Conservation (phyloP, 2,888 invertebrate species). For the Eretmocerus hayati region DNA sequence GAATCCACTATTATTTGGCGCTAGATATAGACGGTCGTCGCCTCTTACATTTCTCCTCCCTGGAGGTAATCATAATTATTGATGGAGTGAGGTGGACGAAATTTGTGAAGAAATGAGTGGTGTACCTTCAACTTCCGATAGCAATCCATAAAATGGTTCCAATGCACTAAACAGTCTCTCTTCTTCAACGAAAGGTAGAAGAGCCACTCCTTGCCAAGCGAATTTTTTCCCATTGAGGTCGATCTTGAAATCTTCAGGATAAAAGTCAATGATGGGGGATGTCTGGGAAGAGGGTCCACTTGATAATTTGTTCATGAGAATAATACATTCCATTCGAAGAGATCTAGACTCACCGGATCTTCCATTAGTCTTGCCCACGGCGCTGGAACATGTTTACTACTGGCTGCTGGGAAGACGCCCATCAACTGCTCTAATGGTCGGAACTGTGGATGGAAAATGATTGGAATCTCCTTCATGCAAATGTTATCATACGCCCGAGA, state of each 20-base stretch:
- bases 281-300: too few species aligned
- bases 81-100: background rate
- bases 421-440: conserved; percentile 96
- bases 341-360: conserved; percentile 61
- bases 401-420: conserved; percentile 99
- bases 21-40: conserved; percentile 83
- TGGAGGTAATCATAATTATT: conserved; percentile 35
- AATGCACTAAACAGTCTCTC: conserved; percentile 77
- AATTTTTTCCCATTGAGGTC: conserved; percentile 99
- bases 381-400: conserved; percentile 84
- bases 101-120: background rate
- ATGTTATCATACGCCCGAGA: too few species aligned
- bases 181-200: conserved; percentile 97
- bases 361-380: conserved; percentile 94
- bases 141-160: conserved; percentile 66
- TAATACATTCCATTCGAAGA: background rate
- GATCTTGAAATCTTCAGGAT: conserved; percentile 94
- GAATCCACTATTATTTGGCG: conserved; percentile 63
- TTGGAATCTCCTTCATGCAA: too few species aligned
- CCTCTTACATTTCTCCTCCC: conserved; percentile 78
- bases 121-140: conserved; percentile 81
- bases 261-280: conserved; percentile 96
- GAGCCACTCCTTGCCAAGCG: conserved; percentile 98
- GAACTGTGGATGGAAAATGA: too few species aligned
- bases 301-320: too few species aligned